A percentile compares a stretch with the other conserved stretches of the same genome.
Conservation (phyloP, 2,113 vertebrate species). For the Ophthalmolycus amberensis region DNA sequence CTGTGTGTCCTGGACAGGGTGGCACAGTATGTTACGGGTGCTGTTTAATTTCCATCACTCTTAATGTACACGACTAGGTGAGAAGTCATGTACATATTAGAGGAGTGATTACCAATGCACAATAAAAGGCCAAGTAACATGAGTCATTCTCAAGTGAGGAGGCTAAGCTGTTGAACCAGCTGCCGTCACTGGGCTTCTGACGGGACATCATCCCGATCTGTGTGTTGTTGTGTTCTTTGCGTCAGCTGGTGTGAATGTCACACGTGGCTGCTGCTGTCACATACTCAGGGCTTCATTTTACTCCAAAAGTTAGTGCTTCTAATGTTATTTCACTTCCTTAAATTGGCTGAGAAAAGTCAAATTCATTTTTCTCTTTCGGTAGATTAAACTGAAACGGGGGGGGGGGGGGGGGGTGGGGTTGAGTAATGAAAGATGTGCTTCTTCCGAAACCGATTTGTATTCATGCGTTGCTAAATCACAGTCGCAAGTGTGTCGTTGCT, state of each 20-base stretch:
- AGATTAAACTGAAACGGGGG: slow-evolving; percentile 33
- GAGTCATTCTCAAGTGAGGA: slow-evolving; percentile 35
- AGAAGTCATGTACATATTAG: slow-evolving; percentile 52
- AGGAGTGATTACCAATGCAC: slow-evolving; percentile 30
- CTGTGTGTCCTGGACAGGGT: not conserved
- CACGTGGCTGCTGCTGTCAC: slow-evolving; percentile 30
- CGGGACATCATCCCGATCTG: not conserved
- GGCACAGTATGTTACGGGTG: slow-evolving; percentile 10
- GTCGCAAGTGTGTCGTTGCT: slow-evolving; percentile 49
- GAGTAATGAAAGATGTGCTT: slow-evolving; percentile 56
- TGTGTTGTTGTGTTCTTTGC: slow-evolving; percentile 27
- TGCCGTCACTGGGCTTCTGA: slow-evolving; percentile 25
- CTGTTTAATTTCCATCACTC: slow-evolving; percentile 12
- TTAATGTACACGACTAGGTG: slow-evolving; percentile 23
- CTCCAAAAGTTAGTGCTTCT: slow-evolving; percentile 32
- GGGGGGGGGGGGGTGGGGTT: not conserved
- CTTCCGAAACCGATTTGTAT: slow-evolving; percentile 68
- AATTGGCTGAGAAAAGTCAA: slow-evolving; percentile 27
- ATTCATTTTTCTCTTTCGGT: slow-evolving; percentile 21
- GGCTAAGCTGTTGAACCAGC: slow-evolving; percentile 33
- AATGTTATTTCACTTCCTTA: slow-evolving; percentile 19
- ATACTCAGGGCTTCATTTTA: slow-evolving; percentile 10
- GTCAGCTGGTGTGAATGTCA: slow-evolving; percentile 14
- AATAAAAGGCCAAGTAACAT: slow-evolving; percentile 44
- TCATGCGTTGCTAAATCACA: slow-evolving; percentile 63